Percentiles rank a stretch among this genome's conserved stretches.
Conservation (phyloP, 2,888 invertebrate species). For the Drosophila tanythrix region DNA sequence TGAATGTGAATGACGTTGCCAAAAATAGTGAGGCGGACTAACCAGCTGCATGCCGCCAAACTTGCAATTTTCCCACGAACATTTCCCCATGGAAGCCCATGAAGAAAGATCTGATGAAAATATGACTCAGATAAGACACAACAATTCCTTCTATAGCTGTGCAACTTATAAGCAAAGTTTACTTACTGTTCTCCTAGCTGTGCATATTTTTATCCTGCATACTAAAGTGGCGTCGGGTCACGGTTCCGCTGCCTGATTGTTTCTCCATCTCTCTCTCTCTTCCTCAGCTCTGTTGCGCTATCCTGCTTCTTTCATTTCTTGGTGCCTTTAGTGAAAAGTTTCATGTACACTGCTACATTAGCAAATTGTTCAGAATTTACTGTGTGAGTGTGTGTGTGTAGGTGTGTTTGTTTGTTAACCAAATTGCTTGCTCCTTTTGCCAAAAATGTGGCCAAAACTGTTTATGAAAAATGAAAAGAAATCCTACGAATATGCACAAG, state of each 20-base stretch:
- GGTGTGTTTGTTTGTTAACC: slow-evolving; percentile 40
- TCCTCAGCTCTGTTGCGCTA: neutral
- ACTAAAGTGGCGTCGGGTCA: slow-evolving; percentile 57
- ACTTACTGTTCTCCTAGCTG: slow-evolving; percentile 55
- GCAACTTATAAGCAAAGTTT: slow-evolving; percentile 64
- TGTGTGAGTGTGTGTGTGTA: slow-evolving; percentile 28
- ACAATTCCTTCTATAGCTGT: slow-evolving; percentile 44
- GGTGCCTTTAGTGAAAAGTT: slow-evolving; percentile 52
- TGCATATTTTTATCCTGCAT: slow-evolving; percentile 58
- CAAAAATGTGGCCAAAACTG: slow-evolving; percentile 52
- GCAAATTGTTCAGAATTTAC: slow-evolving; percentile 65
- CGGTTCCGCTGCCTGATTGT: slow-evolving; percentile 39
- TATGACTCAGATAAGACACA: slow-evolving; percentile 66
- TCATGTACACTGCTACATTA: slow-evolving; percentile 67
- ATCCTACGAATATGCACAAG: slow-evolving; percentile 23
- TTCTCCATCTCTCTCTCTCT: slow-evolving; percentile 4
- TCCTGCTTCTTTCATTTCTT: slow-evolving; percentile 60
- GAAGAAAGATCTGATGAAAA: slow-evolving; percentile 47
- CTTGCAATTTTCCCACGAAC: slow-evolving; percentile 49
- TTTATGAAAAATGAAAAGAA: slow-evolving; percentile 51
- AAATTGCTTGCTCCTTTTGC: slow-evolving; percentile 51
- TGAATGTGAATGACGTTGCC: slow-evolving; percentile 36
- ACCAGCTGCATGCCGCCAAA: slow-evolving; percentile 54
- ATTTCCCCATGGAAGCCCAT: slow-evolving; percentile 39
- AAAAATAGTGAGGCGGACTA: slow-evolving; percentile 18